A percentile compares a stretch with the other conserved stretches of the same genome.
Conservation (phyloP, 1,140 invertebrate genomes). For the Pachypsylla venusta region DNA sequence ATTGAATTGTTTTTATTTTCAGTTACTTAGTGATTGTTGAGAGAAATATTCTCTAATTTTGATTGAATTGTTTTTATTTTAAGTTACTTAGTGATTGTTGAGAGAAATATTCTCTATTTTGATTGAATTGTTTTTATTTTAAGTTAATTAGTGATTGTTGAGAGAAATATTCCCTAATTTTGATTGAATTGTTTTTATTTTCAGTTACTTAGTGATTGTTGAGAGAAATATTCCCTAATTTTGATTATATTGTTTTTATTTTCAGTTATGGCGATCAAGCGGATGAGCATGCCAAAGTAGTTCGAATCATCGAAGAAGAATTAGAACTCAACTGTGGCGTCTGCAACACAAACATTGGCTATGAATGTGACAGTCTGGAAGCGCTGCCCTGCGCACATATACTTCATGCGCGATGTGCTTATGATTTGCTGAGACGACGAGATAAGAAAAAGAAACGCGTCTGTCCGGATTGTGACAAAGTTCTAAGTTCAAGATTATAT, state of each 20-base stretch:
- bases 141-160: no score
- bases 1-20: no score
- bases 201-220: no score
- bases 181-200: background rate
- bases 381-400: slow-evolving; percentile 70
- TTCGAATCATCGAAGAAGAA: slow-evolving; percentile 49
- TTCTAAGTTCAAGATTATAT: slow-evolving; percentile 41
- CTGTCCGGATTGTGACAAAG: slow-evolving; percentile 47
- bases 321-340: slow-evolving; percentile 58
- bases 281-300: slow-evolving; percentile 51
- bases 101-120: no score
- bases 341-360: slow-evolving; percentile 55
- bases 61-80: no score
- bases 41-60: no score
- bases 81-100: no score
- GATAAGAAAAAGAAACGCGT: slow-evolving; percentile 42
- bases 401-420: slow-evolving; percentile 60
- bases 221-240: no score
- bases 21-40: no score
- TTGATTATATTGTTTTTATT: no score
- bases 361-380: slow-evolving; percentile 54
- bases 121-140: no score
- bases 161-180: no score
- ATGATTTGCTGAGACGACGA: slow-evolving; percentile 46
- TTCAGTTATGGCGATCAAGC: slow-evolving; percentile 64